Base-by-base conservation (phyloP, 2,888 invertebrate species). In the Netelia melanura region DNA sequence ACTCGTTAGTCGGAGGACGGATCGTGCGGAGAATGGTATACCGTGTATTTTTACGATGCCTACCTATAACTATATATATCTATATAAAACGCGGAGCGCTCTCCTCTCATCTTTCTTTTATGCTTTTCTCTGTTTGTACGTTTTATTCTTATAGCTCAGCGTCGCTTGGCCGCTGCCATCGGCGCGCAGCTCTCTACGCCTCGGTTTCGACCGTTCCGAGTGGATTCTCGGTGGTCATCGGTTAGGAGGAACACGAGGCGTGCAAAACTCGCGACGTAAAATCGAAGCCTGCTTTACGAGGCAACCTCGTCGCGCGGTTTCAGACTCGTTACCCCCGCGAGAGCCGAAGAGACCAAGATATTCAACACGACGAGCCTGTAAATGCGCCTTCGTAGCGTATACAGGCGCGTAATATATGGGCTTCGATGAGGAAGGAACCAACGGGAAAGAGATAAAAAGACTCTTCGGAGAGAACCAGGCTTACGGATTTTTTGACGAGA, bases 211-310 rank as follows among this genome's bases (percentile, higher is more conserved):
- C 6, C 38, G 38, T 48, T 48, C 48, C 48, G 48, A 48, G 48
- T 48, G 3, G 43, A 67, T 23, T 61, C 67, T 58, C 25, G 44
- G 5, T n/a, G 56, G 2, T 56, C 21, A 21, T 67, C 67, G 10
- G 17, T 58, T 8, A 21, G 17, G 48, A 48, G 79, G 78, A 54
- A 52, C 44, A 68, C 54, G 52, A 44, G 52, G 54, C 61, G 72
- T 17, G 10, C 23, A 23, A 30, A 70, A 58, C n/a, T 54, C 62
- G 48, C 52, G 64, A 75, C 71, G 83, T 81, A 82, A 74, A 82
- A 86, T 83, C 84, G 79, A 84, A 81, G 79, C 38, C 76, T 79
- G 80, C 79, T 86, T 85, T 85, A 85, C 83, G 85, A 83, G 83
- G 81, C 68, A 80, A 56, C 79, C 65, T 56, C 81, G 81, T 75